Percentiles rank a stretch among this genome's conserved stretches.
Evolutionary conservation across 2,797 vertebrate genomes (phyloP).

Genomic region (Microctenopoma steveboyesi): DNA sequence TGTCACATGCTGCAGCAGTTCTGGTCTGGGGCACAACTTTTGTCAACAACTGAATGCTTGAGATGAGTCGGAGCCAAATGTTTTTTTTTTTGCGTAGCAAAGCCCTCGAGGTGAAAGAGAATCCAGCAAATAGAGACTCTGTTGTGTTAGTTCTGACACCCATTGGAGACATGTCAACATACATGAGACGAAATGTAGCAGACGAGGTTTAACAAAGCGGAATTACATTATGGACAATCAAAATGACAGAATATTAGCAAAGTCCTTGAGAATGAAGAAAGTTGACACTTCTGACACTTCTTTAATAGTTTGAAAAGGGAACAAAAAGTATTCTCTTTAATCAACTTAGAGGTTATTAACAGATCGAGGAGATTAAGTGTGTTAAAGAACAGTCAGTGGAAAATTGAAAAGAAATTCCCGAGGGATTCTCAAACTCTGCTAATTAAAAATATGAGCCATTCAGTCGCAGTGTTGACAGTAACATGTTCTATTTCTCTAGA

Average conservation of each 20-base stretch:
- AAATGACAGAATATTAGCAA: constrained; percentile 14
- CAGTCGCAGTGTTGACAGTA: constrained; percentile 33
- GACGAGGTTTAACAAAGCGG: background rate
- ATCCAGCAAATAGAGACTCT: constrained; percentile 49
- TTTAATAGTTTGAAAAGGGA: constrained; percentile 61
- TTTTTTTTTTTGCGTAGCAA: constrained; percentile 26
- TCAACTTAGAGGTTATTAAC: constrained; percentile 76
- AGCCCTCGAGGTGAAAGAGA: constrained; percentile 39
- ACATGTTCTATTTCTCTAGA: background rate
- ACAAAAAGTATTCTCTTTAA: constrained; percentile 69
- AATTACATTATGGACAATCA: background rate
- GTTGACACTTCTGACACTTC: constrained; percentile 59
- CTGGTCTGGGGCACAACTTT: constrained; percentile 39
- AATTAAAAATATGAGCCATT: constrained; percentile 54
- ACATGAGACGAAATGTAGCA: constrained; percentile 29
- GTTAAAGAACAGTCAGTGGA: constrained; percentile 57
- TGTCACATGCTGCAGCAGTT: background rate
- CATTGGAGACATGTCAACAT: constrained; percentile 30
- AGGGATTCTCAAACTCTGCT: constrained; percentile 49
- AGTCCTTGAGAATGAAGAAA: constrained; percentile 51
- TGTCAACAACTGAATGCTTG: constrained; percentile 54
- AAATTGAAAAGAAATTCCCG: constrained; percentile 69
- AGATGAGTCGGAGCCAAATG: constrained; percentile 49
- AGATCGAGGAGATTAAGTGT: constrained; percentile 62
- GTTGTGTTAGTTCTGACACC: constrained; percentile 30